phyloP scores from a whole-genome alignment of 2,797 vertebrate species.

The Mus minutoides region DNA sequence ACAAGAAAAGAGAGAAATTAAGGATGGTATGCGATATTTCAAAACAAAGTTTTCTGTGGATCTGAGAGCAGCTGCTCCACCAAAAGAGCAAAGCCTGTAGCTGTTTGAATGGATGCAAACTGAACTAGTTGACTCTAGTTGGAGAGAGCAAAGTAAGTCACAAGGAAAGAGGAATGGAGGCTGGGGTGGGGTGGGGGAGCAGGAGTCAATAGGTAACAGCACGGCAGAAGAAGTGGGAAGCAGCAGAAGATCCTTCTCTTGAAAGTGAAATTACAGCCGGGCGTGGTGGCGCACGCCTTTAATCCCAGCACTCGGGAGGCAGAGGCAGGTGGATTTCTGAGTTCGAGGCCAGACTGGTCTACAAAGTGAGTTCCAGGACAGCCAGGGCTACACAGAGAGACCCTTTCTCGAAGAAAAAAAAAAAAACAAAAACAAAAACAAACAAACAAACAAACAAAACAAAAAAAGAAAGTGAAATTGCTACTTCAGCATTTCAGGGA shows the following conservation, averaged over 20 bases:
- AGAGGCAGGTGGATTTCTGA: no score
- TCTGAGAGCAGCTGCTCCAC: not conserved
- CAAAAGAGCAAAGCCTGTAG: constrained; percentile 43
- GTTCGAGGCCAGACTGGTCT: no score
- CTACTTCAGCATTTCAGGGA: constrained; percentile 80
- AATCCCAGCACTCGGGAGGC: no score
- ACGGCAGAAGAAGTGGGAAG: constrained; percentile 73
- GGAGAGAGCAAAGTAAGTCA: constrained; percentile 73
- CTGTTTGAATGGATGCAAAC: constrained; percentile 73
- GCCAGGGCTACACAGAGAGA: no score
- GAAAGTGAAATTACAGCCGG: constrained; percentile 79
- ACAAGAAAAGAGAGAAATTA: not conserved
- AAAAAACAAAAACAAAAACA: no score
- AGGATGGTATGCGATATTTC: not conserved
- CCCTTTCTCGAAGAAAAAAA: no score
- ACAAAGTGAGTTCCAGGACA: no score
- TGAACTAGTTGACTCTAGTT: constrained; percentile 78
- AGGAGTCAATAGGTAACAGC: constrained; percentile 71
- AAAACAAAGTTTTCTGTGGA: not conserved
- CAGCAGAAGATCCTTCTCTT: constrained; percentile 70
- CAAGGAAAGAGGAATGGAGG: constrained; percentile 76
- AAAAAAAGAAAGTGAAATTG: constrained; percentile 79
- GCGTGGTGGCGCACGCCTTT: no score
- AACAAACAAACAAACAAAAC: no score
- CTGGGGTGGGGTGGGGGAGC: constrained; percentile 65